phyloP scores from a whole-genome alignment of 2,797 vertebrate genomes.

The Neomorphus geoffroyi region DNA sequence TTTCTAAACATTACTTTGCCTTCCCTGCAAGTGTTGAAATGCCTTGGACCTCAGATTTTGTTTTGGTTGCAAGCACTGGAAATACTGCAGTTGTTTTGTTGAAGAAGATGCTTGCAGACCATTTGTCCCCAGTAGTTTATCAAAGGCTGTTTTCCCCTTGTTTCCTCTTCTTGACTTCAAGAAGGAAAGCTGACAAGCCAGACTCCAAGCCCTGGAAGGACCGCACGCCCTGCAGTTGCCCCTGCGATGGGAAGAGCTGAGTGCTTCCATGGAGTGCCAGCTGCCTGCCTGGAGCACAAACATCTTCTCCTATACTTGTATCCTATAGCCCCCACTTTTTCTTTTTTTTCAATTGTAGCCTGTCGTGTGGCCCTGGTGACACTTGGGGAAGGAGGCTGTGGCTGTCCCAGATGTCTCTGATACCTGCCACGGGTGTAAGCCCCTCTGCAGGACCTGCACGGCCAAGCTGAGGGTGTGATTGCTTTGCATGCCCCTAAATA shows the following conservation, averaged over 20 bases:
- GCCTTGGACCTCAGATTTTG: not conserved
- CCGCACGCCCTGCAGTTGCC: fast-evolving
- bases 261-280: not conserved
- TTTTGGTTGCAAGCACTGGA: not conserved
- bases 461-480: not conserved
- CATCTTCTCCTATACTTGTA: not conserved
- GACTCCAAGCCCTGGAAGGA: not conserved
- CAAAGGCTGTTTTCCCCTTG: fast-evolving
- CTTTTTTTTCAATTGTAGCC: not conserved
- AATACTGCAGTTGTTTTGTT: not conserved
- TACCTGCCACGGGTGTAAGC: not conserved
- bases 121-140: not conserved
- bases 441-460: not conserved
- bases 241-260: fast-evolving
- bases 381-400: not conserved
- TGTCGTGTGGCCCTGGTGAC: fast-evolving
- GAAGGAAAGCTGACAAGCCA: fast-evolving
- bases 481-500: fast-evolving
- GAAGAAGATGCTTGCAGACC: not conserved
- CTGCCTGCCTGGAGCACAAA: not conserved
- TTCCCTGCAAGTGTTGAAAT: not conserved
- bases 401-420: not conserved
- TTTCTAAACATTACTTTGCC: not conserved
- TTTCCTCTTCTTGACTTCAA: not conserved
- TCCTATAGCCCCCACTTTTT: too few species aligned